phyloP scores from a whole-genome alignment of 2,888 invertebrate genomes.

The Spilarctia lutea region DNA sequence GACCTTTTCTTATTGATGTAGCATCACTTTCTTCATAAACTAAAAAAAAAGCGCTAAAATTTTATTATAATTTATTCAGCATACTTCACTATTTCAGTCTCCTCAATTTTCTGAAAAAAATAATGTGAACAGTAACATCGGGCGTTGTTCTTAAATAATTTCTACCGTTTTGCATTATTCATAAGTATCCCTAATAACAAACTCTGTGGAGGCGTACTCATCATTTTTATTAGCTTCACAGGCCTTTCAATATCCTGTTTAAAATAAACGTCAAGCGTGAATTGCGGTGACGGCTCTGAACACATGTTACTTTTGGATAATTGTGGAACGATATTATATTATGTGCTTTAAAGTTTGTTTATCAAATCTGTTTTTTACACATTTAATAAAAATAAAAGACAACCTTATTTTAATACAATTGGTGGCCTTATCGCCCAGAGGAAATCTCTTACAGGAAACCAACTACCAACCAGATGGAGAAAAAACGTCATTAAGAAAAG shows the following conservation, averaged over 20 bases:
- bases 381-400: no score
- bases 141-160: constrained; percentile 43
- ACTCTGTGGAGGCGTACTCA: constrained; percentile 45
- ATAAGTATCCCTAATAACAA: constrained; percentile 52
- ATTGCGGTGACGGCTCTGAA: constrained; percentile 1
- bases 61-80: constrained; percentile 14
- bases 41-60: background rate
- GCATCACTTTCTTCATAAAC: background rate
- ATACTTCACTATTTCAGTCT: constrained; percentile 12
- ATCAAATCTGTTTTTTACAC: background rate
- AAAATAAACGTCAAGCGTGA: constrained; percentile 40
- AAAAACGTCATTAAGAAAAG: no score
- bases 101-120: constrained; percentile 12
- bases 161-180: constrained; percentile 51
- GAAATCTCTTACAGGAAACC: no score
- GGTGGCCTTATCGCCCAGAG: no score
- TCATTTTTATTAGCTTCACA: constrained; percentile 52
- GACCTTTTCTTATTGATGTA: background rate
- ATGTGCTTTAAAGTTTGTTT: background rate
- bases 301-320: background rate
- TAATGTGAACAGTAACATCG: constrained; percentile 31
- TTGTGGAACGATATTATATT: background rate
- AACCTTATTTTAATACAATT: no score
- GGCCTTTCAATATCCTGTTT: constrained; percentile 48
- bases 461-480: no score